Conservation (phyloP, 2,113 vertebrate species). For the Syrmaticus mikado region DNA sequence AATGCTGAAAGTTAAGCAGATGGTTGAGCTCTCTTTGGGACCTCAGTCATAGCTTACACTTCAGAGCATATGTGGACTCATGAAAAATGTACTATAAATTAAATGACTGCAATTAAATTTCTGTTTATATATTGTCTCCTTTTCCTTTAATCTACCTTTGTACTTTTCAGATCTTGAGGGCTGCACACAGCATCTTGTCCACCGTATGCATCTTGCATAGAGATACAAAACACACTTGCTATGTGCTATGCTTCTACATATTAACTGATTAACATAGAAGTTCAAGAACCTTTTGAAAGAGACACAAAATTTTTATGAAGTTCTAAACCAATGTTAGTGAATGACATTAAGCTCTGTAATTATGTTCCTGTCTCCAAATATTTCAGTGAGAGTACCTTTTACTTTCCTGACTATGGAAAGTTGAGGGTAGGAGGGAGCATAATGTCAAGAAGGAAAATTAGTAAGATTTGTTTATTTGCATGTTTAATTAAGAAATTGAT, state of each 20-base stretch:
- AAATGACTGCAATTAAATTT: background rate
- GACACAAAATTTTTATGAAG: background rate
- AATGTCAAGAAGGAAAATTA: background rate
- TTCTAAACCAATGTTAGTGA: background rate
- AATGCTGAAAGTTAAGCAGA: background rate
- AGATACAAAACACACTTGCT: background rate
- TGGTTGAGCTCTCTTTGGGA: background rate
- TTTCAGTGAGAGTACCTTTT: background rate
- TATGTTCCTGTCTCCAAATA: background rate
- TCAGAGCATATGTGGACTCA: background rate
- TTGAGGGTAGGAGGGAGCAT: background rate
- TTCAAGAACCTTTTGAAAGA: slow-evolving; percentile 4
- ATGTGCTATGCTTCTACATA: background rate
- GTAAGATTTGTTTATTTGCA: background rate
- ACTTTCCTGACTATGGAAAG: background rate
- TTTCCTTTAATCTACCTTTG: slow-evolving; percentile 19
- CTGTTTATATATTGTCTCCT: background rate
- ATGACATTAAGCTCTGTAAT: background rate
- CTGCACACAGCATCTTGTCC: background rate
- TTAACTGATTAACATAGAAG: background rate
- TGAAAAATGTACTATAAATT: background rate
- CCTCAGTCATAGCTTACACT: background rate
- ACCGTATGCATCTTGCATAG: background rate
- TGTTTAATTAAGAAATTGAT: slow-evolving; percentile 17
- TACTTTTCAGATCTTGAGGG: background rate